Evolutionary conservation across 2,888 invertebrate species (phyloP).

Genomic region (Dryocosmus kuriphilus): DNA sequence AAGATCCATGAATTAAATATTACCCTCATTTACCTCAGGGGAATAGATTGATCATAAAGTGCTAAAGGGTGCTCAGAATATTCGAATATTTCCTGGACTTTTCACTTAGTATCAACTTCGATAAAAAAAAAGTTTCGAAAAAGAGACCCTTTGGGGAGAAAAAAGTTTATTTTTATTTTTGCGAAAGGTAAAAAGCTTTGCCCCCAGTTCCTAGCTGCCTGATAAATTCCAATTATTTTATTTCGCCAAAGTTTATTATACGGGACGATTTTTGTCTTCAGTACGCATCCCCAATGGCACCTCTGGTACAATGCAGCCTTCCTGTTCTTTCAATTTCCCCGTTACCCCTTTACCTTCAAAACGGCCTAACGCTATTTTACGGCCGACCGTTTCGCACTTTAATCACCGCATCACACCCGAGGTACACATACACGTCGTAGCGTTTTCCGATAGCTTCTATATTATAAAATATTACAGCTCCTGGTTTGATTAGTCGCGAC

Average conservation of each 20-base stretch:
- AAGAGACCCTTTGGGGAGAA: not conserved
- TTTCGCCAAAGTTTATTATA: constrained; percentile 24
- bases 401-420: constrained; percentile 24
- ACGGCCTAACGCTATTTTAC: constrained; percentile 31
- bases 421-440: constrained; percentile 23
- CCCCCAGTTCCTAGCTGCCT: not conserved
- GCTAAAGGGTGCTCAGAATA: not conserved
- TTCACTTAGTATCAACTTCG: not conserved
- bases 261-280: constrained; percentile 1
- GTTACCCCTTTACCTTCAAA: not conserved
- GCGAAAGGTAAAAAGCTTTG: not conserved
- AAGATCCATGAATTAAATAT: not conserved
- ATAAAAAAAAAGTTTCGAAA: not conserved
- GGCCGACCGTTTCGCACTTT: constrained; percentile 33
- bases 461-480: constrained; percentile 41
- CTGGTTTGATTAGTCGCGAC: constrained; percentile 37
- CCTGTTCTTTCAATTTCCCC: constrained; percentile 17
- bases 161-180: not conserved
- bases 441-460: constrained; percentile 38
- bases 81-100: not conserved
- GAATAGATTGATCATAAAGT: not conserved
- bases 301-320: constrained; percentile 23
- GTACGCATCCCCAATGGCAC: not conserved
- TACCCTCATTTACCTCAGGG: not conserved
- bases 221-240: constrained; percentile 12